A percentile compares a stretch with the other conserved stretches of the same genome.
These are phyloP conservation scores for Schizotus pectinicornis DNA, from an alignment of 2,888 invertebrate species.

Conservation along the genomic window DNA sequence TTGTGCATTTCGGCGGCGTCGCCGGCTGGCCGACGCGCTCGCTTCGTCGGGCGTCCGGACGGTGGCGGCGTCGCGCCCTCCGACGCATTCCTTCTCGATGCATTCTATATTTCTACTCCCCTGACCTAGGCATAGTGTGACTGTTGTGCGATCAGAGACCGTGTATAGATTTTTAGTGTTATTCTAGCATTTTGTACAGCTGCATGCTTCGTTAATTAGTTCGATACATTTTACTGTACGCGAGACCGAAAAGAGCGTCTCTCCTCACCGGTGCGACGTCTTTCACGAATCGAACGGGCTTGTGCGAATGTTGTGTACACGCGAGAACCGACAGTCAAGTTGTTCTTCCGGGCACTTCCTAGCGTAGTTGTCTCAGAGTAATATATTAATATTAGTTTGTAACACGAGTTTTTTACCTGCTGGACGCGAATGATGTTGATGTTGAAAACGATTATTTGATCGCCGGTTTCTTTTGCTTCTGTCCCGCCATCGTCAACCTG, in stretches of 20 bases:
- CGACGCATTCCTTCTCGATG: constrained; percentile 56
- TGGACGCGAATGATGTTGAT: constrained; percentile 51
- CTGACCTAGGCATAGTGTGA: constrained; percentile 35
- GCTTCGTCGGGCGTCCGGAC: neutral
- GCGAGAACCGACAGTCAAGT: constrained; percentile 28
- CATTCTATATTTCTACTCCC: constrained; percentile 55
- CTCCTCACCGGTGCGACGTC: no score
- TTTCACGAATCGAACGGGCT: constrained; percentile 25
- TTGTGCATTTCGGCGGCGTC: constrained; percentile 40
- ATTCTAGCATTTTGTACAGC: constrained; percentile 57
- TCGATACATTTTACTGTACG: constrained; percentile 36
- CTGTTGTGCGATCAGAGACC: constrained; percentile 34
- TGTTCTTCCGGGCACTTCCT: constrained; percentile 42
- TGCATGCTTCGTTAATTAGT: constrained; percentile 56
- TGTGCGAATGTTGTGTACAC: constrained; percentile 34
- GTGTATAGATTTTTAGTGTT: constrained; percentile 53
- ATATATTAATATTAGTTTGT: constrained; percentile 50
- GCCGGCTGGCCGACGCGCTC: neutral
- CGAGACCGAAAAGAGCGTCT: constrained; percentile 9
- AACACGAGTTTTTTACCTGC: constrained; percentile 51
- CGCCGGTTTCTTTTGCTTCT: constrained; percentile 36
- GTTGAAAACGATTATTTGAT: constrained; percentile 30
- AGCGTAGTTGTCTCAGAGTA: constrained; percentile 52
- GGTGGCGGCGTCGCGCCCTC: constrained; percentile 23
- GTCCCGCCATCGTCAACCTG: constrained; percentile 33